Conservation (phyloP, 2,113 vertebrate species). For the Pseudorasbora parva region DNA sequence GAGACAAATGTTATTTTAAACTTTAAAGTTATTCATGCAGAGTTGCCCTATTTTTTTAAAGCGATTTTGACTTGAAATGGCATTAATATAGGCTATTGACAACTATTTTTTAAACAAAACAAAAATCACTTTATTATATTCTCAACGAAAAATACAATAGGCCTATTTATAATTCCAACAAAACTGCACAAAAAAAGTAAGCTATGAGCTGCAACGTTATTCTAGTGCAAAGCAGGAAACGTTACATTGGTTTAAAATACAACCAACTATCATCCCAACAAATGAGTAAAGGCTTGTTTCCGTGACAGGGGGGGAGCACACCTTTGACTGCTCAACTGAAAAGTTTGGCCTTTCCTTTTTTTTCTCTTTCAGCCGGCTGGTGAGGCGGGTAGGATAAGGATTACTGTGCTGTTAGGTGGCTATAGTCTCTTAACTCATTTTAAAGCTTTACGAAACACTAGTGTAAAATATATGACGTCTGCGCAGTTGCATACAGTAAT, state of each 20-base stretch:
- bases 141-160: background rate
- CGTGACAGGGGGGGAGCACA: constrained; percentile 38
- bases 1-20: constrained; percentile 2
- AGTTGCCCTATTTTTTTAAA: background rate
- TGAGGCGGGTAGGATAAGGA: background rate
- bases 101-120: background rate
- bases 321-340: constrained; percentile 54
- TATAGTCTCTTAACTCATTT: constrained; percentile 10
- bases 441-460: background rate
- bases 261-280: constrained; percentile 11
- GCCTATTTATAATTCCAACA: background rate
- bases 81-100: background rate
- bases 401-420: background rate
- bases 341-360: constrained; percentile 36
- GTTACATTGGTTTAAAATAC: constrained; percentile 31
- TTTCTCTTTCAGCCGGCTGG: constrained; percentile 7
- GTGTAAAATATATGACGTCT: no score
- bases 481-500: background rate
- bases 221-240: background rate
- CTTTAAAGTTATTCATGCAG: background rate
- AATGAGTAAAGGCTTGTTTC: constrained; percentile 29
- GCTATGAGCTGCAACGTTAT: background rate
- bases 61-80: background rate
- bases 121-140: background rate
- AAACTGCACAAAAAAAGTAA: background rate